Base-by-base conservation (phyloP, 2,113 vertebrate genomes). In the Guaruba guarouba region DNA sequence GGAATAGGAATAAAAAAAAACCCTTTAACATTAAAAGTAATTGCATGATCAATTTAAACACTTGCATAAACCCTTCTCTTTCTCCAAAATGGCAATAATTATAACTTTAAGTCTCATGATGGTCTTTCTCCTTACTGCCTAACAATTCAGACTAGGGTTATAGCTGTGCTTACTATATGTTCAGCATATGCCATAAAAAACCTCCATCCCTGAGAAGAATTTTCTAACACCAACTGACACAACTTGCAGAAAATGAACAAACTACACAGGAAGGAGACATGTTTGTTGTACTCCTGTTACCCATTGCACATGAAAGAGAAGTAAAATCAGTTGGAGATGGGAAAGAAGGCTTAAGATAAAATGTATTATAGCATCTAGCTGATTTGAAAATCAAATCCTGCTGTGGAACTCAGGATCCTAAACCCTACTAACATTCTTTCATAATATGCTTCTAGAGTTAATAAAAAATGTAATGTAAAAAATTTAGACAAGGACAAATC, bases 41-140 rank as follows among this genome's bases (percentile, higher is more conserved):
- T 61, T 94, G 17, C 80, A 91, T 92, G 66, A 69, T 94, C 62
- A 88, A n/a, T 76, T 75, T 55, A 86, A 91, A 86, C 9, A 63
- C 52, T 82, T 90, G n/a, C 33, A 61, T 69, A 88, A 97, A 48
- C 13, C 43, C 22, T 76, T n/a, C 14, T 77, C n/a, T 54, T 76
- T 86, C 52, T 83, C 31, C 75, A 88, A 88, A 91, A 55, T 70
- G 24, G 6, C 31, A 77, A 54, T 52, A 95, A 87, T 82, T 89
- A 52, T 23, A 80, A 61, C 13, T 82, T 78, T 11, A 73, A 39
- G 22, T 6, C 13, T 68, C 46, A 43, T 54, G 17, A 41, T 15
- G 54, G 13, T 70, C 17, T 67, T 87, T 82, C 31, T 82, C 16
- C 51, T 69, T 82, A 48, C 28, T 66, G 18, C 31, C 44, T 82